phyloP scores from a whole-genome alignment of 2,888 invertebrate species.

The Brenthis hecate region DNA sequence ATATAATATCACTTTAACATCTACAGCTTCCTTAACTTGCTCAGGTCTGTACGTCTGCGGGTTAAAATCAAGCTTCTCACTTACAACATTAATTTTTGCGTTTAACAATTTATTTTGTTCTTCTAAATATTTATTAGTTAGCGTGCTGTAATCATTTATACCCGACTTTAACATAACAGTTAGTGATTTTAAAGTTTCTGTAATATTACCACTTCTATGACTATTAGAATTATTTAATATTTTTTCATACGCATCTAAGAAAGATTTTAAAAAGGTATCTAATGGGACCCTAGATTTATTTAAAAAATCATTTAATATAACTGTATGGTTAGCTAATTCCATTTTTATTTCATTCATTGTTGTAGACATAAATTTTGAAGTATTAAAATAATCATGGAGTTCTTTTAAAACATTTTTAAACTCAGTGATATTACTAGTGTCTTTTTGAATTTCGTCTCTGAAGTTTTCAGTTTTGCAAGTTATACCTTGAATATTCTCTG shows the following conservation, averaged over 20 bases:
- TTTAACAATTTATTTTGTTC: slow-evolving; percentile 1
- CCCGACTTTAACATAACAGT: slow-evolving; percentile 22
- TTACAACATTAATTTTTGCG: background rate
- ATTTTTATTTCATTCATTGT: slow-evolving; percentile 10
- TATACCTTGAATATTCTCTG: slow-evolving; percentile 38
- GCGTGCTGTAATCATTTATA: slow-evolving; percentile 19
- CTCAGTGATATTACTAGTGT: slow-evolving; percentile 14
- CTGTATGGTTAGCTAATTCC: slow-evolving; percentile 8
- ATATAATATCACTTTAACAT: slow-evolving; percentile 20
- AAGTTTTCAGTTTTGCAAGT: slow-evolving; percentile 22
- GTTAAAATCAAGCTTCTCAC: background rate
- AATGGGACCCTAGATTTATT: background rate
- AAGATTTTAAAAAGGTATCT: slow-evolving; percentile 6
- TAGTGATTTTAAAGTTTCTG: slow-evolving; percentile 19
- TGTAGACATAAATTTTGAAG: slow-evolving; percentile 8
- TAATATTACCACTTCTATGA: slow-evolving; percentile 11
- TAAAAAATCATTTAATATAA: slow-evolving; percentile 7
- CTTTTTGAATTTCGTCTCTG: slow-evolving; percentile 14
- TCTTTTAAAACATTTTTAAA: slow-evolving; percentile 11
- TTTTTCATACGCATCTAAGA: slow-evolving; percentile 12
- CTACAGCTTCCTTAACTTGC: slow-evolving; percentile 5
- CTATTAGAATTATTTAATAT: slow-evolving; percentile 9
- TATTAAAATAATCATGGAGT: slow-evolving; percentile 18
- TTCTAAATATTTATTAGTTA: slow-evolving; percentile 24
- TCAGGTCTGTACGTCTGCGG: background rate